phyloP scores from a whole-genome alignment of 2,797 vertebrate species.

The Sebastes melanostomus region DNA sequence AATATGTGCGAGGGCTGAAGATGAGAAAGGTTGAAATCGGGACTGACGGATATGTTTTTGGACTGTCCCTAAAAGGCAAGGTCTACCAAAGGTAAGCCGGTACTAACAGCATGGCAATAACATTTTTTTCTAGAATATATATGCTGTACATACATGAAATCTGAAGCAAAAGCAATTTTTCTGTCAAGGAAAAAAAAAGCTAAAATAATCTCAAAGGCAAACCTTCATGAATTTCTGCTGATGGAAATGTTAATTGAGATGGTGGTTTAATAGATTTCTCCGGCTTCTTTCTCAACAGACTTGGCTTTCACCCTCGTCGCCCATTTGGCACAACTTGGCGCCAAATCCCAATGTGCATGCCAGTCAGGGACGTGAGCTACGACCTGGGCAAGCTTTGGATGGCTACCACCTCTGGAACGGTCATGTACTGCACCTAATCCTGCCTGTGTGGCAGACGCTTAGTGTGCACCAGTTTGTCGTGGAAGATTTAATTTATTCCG shows the following conservation, averaged over 20 bases:
- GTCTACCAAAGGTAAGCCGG: conserved; percentile 37
- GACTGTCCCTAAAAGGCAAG: not conserved
- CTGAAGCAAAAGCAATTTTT: not conserved
- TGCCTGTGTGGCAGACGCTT: not conserved
- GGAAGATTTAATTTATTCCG: not conserved
- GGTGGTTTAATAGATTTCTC: not conserved
- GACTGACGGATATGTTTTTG: conserved; percentile 41
- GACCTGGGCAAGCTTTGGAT: conserved; percentile 27
- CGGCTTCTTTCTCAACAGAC: conserved; percentile 2
- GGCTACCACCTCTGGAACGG: not conserved
- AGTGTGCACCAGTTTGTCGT: not conserved
- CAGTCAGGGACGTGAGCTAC: not conserved
- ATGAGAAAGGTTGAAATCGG: conserved; percentile 41
- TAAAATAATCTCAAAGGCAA: too few relatives aligned
- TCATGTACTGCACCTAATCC: not conserved
- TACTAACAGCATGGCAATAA: not conserved
- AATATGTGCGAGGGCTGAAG: not conserved
- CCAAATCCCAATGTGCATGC: accelerated
- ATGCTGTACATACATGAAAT: not conserved
- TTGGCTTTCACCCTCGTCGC: accelerated
- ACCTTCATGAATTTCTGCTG: not conserved
- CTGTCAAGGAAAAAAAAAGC: not conserved
- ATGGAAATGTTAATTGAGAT: not conserved
- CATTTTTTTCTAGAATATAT: not conserved
- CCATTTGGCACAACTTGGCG: accelerated